Conservation (phyloP, 2,113 vertebrate genomes). For the Paralichthys olivaceus region DNA sequence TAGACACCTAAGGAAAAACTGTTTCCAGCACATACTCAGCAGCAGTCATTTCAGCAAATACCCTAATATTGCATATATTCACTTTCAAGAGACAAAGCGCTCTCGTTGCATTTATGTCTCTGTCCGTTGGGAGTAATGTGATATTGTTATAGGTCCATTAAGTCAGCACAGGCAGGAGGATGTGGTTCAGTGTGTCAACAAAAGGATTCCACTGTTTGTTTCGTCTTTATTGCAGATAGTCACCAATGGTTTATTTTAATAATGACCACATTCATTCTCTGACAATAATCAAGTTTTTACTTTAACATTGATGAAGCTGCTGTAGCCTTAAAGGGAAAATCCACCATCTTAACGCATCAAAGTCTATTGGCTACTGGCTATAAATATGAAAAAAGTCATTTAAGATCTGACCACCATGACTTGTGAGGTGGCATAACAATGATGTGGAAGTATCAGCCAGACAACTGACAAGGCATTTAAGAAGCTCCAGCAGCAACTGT, state of each 20-base stretch:
- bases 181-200: not conserved
- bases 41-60: not conserved
- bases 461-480: too few species aligned
- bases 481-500: too few species aligned
- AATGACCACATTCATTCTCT: not conserved
- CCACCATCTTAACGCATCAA: too few species aligned
- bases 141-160: not conserved
- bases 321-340: not conserved
- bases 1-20: not conserved
- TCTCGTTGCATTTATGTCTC: not conserved
- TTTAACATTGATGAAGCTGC: not conserved
- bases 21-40: not conserved
- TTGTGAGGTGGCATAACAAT: too few species aligned
- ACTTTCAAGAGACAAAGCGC: not conserved
- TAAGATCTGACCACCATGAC: too few species aligned
- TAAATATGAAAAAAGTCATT: too few species aligned
- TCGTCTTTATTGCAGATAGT: not conserved
- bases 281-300: not conserved
- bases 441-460: too few species aligned
- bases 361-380: too few species aligned
- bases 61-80: not conserved
- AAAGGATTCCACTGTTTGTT: not conserved
- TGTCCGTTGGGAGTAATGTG: not conserved
- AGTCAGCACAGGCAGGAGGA: not conserved
- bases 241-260: too few species aligned